Evolutionary conservation across 2,888 invertebrate genomes (phyloP), one percentile per base, ranked within the genome.

Genomic region (Caradrina kadenii): DNA sequence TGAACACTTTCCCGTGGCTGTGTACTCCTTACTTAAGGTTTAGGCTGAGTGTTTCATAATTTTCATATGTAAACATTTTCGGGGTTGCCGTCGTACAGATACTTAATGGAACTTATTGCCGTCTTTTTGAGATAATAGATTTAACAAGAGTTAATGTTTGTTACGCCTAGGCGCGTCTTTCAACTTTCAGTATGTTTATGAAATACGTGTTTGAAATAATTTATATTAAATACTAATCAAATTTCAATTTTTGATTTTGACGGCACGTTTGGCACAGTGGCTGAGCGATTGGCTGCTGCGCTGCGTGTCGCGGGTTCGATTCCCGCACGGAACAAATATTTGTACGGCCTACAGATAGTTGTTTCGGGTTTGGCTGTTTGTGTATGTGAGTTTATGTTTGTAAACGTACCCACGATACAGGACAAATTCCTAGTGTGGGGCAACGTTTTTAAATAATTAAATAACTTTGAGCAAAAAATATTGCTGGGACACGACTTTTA

Each of bases 1-100:
- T 88, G 82, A 80, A 86, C 91, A 92, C 89, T 91, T 90, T 84
- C 82, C 45, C 42, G 73, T 80, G 73, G 83, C 58, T 84, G 84
- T 79, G 85, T 88, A 87, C 42, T 59, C 58, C 69, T 54, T 76
- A 76, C 69, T 69, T 45, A 76, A 54, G 69, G 35, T 89, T 89
- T 85, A 74, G 73, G 77, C 69, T 58, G 80, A 84, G 84, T 83
- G 81, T 84, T 87, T 81, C 82, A 73, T 78, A 82, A 89, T 90
- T 91, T 89, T 88, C 86, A 86, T 87, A 86, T 75, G 83, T 87
- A 85, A 86, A 87, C 82, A 86, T 65, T 78, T 83, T 81, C 13
- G 54, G 49, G 55, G 49, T 60, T 60, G 42, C 62, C 60, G 21
- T 59, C 39, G 26, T 66, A 42, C 19, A 50, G 54, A 15, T 50